Evolutionary conservation across 92 coral and sea anemone genomes (phyloP).

Genomic region (Muricea muricata): DNA sequence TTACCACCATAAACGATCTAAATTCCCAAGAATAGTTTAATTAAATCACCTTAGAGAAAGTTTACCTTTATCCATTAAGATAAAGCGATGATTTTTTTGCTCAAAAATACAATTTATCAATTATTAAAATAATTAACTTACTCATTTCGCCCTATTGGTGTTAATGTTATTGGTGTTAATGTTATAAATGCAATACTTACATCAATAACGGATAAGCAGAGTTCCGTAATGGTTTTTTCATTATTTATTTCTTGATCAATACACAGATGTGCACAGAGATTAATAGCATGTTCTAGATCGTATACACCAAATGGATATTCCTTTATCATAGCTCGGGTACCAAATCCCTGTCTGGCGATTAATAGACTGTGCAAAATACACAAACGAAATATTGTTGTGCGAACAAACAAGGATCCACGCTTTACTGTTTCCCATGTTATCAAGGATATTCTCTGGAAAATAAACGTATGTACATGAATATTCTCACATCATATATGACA

Average conservation of each 20-base stretch:
- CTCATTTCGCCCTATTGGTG: too few species aligned
- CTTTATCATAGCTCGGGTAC: conserved; percentile 86
- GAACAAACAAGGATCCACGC: conserved; percentile 79
- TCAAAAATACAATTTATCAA: too few species aligned
- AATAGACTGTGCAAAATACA: conserved; percentile 85
- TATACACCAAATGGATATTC: conserved; percentile 77
- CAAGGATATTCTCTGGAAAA: conserved; percentile 59
- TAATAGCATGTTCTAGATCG: conserved; percentile 80
- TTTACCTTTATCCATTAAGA: too few species aligned
- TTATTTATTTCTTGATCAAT: conserved; percentile 42
- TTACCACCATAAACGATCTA: conserved; percentile 92
- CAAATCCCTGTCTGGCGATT: conserved; percentile 84
- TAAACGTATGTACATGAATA: too few species aligned
- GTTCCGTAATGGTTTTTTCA: background rate
- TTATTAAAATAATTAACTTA: too few species aligned
- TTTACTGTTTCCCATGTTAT: conserved; percentile 85
- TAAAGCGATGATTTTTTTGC: too few species aligned
- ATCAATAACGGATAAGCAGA: conserved; percentile 15
- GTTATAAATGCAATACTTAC: too few species aligned
- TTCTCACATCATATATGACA: too few species aligned
- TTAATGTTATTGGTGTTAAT: too few species aligned
- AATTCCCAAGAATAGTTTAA: background rate
- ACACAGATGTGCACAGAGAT: conserved; percentile 68
- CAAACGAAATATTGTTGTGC: conserved; percentile 86
- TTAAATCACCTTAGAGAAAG: too few species aligned